Evolutionary conservation across 2,888 invertebrate genomes (phyloP).

Genomic region (Nephrotoma flavescens): DNA sequence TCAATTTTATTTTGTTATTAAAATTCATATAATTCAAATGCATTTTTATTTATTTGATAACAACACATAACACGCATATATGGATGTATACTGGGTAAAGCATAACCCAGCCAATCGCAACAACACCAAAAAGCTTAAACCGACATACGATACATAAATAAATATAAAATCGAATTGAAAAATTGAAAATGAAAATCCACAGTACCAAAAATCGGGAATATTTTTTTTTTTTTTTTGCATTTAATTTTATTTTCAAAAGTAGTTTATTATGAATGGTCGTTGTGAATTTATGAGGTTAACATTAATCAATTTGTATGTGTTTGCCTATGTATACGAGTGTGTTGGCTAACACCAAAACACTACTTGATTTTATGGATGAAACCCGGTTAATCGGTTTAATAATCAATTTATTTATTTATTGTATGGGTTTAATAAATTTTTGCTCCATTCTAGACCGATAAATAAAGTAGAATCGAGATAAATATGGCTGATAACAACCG

Average conservation of each 20-base stretch:
- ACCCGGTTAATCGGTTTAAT: too few relatives aligned
- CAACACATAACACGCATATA: background rate
- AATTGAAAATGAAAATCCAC: background rate
- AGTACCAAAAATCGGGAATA: background rate
- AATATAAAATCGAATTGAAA: background rate
- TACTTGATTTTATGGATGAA: too few relatives aligned
- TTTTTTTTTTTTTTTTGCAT: background rate
- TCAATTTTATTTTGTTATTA: background rate
- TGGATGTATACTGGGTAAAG: too few relatives aligned
- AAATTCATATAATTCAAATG: background rate
- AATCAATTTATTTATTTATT: too few relatives aligned
- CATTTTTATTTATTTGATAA: background rate
- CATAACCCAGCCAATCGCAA: background rate
- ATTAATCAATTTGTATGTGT: background rate
- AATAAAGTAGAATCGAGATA: too few relatives aligned
- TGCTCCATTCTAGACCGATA: too few relatives aligned
- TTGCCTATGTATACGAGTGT: background rate
- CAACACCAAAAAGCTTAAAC: background rate
- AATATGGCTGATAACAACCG: too few relatives aligned
- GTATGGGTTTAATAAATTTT: too few relatives aligned
- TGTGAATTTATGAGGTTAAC: background rate
- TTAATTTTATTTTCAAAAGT: background rate
- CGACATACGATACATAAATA: background rate
- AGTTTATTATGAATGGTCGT: background rate
- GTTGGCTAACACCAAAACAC: background rate